Conservation (phyloP, 2,888 invertebrate genomes). For the Eretmocerus hayati region DNA sequence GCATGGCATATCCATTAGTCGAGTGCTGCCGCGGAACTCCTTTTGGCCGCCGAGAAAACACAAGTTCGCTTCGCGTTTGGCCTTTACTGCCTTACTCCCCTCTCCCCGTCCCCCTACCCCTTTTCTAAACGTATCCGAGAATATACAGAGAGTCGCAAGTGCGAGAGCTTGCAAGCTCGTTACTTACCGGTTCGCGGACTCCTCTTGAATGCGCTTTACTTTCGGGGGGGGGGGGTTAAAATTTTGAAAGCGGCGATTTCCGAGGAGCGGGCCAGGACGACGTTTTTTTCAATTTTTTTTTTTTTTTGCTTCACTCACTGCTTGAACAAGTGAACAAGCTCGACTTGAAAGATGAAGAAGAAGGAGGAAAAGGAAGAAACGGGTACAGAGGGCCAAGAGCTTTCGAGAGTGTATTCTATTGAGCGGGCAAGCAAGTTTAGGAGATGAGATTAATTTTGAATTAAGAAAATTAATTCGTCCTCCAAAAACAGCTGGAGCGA, state of each 20-base stretch:
- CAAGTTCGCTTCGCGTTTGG: slow-evolving; percentile 27
- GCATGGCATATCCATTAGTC: slow-evolving; percentile 48
- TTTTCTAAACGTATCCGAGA: slow-evolving; percentile 2
- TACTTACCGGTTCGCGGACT: slow-evolving; percentile 14
- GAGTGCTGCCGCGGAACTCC: slow-evolving; percentile 41
- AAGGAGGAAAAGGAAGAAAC: no score
- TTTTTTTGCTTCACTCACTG: background rate
- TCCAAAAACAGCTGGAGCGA: background rate
- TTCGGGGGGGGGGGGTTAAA: no score
- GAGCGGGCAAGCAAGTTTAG: background rate
- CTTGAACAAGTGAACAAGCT: no score
- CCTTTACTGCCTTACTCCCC: slow-evolving; percentile 20
- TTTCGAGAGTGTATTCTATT: slow-evolving; percentile 10
- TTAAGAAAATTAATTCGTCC: slow-evolving; percentile 23
- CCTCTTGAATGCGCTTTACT: slow-evolving; percentile 19
- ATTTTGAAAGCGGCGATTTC: slow-evolving; percentile 23
- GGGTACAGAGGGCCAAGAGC: no score
- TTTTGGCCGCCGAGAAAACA: slow-evolving; percentile 39
- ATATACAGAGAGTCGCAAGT: slow-evolving; percentile 1
- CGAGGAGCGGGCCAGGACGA: background rate
- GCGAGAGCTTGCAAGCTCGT: slow-evolving; percentile 21
- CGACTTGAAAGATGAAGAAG: no score
- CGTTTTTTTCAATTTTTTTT: background rate
- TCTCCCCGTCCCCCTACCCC: background rate
- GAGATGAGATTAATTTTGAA: slow-evolving; percentile 14